Evolutionary conservation across 2,888 invertebrate genomes (phyloP).

Genomic region (Cynaeus angustus): DNA sequence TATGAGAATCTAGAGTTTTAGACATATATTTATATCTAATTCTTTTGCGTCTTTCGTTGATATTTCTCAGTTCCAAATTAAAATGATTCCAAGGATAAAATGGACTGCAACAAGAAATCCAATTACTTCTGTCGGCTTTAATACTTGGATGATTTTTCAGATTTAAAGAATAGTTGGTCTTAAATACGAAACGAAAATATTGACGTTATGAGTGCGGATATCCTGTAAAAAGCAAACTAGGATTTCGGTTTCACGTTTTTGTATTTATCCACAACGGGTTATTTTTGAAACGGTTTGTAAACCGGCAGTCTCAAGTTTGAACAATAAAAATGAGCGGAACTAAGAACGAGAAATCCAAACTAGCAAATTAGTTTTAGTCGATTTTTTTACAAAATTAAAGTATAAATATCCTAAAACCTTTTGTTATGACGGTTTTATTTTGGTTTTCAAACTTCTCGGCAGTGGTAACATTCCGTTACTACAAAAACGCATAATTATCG

Average conservation of each 20-base stretch:
- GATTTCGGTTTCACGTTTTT: slow-evolving; percentile 30
- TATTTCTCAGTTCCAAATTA: too few relatives aligned
- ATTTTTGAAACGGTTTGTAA: slow-evolving; percentile 34
- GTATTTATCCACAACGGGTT: slow-evolving; percentile 20
- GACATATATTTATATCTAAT: slow-evolving; percentile 17
- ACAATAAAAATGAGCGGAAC: slow-evolving; percentile 31
- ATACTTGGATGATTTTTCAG: too few relatives aligned
- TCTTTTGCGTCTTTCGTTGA: slow-evolving; percentile 5
- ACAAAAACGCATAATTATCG: too few relatives aligned
- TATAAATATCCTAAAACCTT: too few relatives aligned
- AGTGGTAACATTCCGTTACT: too few relatives aligned
- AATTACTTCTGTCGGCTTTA: slow-evolving; percentile 9
- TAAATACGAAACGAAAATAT: slow-evolving; percentile 24
- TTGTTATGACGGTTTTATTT: too few relatives aligned
- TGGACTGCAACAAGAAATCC: slow-evolving; percentile 16
- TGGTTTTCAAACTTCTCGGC: too few relatives aligned
- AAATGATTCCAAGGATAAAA: slow-evolving; percentile 18
- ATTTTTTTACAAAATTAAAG: too few relatives aligned
- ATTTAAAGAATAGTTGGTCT: too few relatives aligned
- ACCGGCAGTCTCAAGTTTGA: slow-evolving; percentile 26
- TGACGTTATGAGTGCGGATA: slow-evolving; percentile 40
- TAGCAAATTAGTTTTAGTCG: too few relatives aligned
- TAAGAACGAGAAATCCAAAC: slow-evolving; percentile 12
- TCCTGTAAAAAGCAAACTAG: slow-evolving; percentile 37
- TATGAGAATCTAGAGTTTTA: background rate